Percentiles rank a stretch among this genome's conserved stretches.
phyloP scores from a whole-genome alignment of 2,888 invertebrate species.

The Acanthococcus lagerstroemiae region DNA sequence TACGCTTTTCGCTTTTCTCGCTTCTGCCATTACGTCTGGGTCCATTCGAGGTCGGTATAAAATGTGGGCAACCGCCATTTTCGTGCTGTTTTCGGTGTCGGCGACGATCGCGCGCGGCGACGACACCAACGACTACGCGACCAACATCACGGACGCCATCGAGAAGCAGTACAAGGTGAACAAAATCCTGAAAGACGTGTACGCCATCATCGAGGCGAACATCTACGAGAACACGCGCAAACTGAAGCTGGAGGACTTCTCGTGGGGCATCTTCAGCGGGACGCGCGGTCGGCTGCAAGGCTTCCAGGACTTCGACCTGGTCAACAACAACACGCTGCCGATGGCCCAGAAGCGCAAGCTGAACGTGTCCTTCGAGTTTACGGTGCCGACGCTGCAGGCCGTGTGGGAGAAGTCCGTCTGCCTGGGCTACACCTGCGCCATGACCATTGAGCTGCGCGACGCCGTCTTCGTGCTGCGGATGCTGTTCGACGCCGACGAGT shows the following conservation, averaged over 20 bases:
- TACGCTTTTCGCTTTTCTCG: too few relatives aligned
- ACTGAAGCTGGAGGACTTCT: conserved; percentile 16
- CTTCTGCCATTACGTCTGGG: too few relatives aligned
- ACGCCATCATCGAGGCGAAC: background rate
- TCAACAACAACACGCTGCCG: background rate
- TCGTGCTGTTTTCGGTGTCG: too few relatives aligned
- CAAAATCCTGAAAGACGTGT: background rate
- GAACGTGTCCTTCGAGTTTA: background rate
- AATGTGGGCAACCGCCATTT: too few relatives aligned
- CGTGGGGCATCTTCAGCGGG: conserved; percentile 14
- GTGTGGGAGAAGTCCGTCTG: conserved; percentile 7
- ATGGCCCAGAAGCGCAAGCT: background rate
- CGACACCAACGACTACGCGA: background rate
- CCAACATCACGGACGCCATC: background rate
- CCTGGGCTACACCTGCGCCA: conserved; percentile 4
- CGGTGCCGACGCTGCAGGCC: background rate
- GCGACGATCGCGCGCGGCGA: too few relatives aligned
- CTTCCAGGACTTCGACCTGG: conserved; percentile 1
- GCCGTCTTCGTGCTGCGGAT: background rate
- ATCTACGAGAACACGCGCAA: conserved; percentile 12
- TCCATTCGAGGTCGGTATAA: too few relatives aligned
- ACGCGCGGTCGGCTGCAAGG: conserved; percentile 6
- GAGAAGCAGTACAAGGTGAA: background rate
- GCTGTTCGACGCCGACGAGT: background rate
- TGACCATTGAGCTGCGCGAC: conserved; percentile 9